These are phyloP conservation scores for Tipula vernalis DNA, from an alignment of 2,888 invertebrate genomes.

Conservation along the genomic window DNA sequence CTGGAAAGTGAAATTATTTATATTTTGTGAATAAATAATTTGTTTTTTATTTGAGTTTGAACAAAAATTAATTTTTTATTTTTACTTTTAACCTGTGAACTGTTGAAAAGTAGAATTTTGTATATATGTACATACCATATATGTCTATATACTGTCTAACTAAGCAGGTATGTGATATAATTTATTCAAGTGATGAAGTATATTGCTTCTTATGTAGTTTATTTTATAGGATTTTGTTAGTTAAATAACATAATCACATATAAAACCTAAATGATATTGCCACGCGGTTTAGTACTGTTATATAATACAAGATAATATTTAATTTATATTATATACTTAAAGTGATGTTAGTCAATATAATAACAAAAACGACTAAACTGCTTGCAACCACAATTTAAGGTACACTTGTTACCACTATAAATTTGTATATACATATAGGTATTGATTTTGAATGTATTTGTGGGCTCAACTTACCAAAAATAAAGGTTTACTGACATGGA, in stretches of 20 bases:
- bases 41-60: background rate
- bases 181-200: background rate
- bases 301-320: background rate
- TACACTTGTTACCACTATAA: too few species aligned
- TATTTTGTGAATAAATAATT: background rate
- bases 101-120: background rate
- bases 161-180: background rate
- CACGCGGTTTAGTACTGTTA: background rate
- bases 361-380: too few species aligned
- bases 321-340: background rate
- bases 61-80: background rate
- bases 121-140: background rate
- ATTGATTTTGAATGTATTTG: too few species aligned
- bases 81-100: background rate
- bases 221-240: background rate
- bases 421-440: too few species aligned
- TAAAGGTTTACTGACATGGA: too few species aligned
- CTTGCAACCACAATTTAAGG: too few species aligned
- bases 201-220: background rate
- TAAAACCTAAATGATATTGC: background rate
- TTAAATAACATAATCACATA: background rate
- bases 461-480: too few species aligned
- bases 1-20: background rate
- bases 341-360: background rate
- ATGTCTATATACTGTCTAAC: background rate